Evolutionary conservation across 2,113 vertebrate species (phyloP).

Genomic region (Corapipo altera): DNA sequence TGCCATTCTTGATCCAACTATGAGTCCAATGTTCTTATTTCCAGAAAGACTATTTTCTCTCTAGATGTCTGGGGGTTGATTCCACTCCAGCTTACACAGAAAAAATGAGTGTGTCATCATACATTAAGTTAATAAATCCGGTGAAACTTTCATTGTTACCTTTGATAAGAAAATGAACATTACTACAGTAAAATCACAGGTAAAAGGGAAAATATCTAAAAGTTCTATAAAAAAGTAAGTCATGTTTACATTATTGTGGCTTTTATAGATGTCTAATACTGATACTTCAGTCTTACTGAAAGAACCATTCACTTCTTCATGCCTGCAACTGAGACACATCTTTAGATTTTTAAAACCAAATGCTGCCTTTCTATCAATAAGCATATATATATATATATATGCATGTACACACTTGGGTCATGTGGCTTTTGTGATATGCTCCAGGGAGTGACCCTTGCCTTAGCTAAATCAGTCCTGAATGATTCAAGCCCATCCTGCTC

Average conservation of each 20-base stretch:
- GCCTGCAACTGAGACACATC: not conserved
- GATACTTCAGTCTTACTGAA: not conserved
- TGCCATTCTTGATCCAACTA: not conserved
- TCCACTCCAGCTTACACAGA: not conserved
- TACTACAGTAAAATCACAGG: not conserved
- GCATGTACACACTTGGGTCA: not conserved
- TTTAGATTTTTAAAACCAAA: not conserved
- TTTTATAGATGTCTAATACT: not conserved
- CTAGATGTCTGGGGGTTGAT: not conserved
- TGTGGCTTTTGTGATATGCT: not conserved
- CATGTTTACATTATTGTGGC: not conserved
- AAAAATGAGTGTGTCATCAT: not conserved
- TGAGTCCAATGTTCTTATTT: not conserved
- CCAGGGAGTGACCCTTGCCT: not conserved
- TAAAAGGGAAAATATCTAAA: not conserved
- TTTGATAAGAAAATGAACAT: not conserved
- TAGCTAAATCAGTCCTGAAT: not conserved
- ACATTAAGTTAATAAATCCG: not conserved
- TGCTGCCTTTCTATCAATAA: not conserved
- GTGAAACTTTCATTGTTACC: not conserved
- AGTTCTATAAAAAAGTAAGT: not conserved
- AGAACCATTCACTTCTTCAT: not conserved
- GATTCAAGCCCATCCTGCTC: not conserved
- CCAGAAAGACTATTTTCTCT: not conserved
- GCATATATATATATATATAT: not conserved